Evolutionary conservation across 2,797 vertebrate species (phyloP).

Genomic region (Molossus alvarezi): DNA sequence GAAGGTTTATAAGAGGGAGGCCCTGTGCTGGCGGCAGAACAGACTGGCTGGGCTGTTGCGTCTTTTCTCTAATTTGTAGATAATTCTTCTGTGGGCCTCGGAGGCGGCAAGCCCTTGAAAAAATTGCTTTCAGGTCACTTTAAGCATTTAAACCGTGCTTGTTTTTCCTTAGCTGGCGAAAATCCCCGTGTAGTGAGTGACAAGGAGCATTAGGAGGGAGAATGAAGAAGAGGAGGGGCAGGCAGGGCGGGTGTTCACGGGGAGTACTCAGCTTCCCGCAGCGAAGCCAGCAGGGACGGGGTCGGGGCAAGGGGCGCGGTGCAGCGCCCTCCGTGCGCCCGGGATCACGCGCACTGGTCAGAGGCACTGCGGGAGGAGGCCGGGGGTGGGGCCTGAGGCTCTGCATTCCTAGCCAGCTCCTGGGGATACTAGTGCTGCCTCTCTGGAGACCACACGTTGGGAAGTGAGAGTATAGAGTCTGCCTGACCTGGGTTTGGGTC

Average conservation of each 20-base stretch:
- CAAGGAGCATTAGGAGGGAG: not conserved
- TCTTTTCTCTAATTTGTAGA: slow-evolving; percentile 43
- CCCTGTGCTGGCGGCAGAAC: not conserved
- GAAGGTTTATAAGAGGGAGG: not conserved
- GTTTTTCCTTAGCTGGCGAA: slow-evolving; percentile 52
- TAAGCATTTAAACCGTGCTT: slow-evolving; percentile 49
- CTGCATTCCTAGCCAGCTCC: not conserved
- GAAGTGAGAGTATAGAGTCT: not conserved
- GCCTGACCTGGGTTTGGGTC: not conserved
- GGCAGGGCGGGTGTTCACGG: not conserved
- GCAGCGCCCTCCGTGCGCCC: fast-evolving
- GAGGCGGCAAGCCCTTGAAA: not conserved
- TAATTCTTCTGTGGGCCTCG: slow-evolving; percentile 17
- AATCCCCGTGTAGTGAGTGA: not conserved
- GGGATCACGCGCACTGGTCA: fast-evolving
- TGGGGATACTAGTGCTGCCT: fast-evolving
- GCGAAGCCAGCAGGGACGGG: not conserved
- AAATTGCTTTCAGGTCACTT: slow-evolving; percentile 48
- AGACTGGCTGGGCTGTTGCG: fast-evolving
- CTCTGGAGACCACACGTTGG: not conserved
- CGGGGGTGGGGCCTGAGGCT: not conserved
- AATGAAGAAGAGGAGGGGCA: too few species aligned
- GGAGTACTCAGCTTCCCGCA: not conserved
- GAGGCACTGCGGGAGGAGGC: not conserved
- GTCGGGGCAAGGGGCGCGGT: fast-evolving